Evolutionary conservation across 2,113 vertebrate species (phyloP).

Genomic region (Bubo blakistoni): DNA sequence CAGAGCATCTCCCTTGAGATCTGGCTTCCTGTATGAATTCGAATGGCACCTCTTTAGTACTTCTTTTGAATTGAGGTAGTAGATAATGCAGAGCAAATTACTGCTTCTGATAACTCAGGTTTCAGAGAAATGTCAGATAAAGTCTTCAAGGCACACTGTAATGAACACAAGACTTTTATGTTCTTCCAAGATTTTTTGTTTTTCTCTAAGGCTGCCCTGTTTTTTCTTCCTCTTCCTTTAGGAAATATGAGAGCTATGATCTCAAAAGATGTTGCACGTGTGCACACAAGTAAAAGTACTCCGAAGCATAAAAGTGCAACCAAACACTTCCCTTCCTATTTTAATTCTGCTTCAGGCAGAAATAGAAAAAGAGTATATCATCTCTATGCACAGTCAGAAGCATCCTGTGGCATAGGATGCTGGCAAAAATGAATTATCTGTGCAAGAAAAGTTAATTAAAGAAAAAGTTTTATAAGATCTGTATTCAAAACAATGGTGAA

Average conservation of each 20-base stretch:
- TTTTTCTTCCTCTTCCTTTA: constrained; percentile 28
- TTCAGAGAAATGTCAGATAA: constrained; percentile 30
- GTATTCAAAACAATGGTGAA: background rate
- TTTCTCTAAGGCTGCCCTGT: background rate
- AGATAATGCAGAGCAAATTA: constrained; percentile 13
- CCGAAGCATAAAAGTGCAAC: constrained; percentile 1
- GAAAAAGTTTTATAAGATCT: background rate
- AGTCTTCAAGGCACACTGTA: constrained; percentile 43
- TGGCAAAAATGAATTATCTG: background rate
- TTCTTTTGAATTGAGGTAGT: background rate
- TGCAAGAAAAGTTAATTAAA: constrained; percentile 10
- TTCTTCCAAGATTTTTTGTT: constrained; percentile 32
- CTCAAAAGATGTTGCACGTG: background rate
- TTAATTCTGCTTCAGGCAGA: constrained; percentile 19
- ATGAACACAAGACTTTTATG: constrained; percentile 14
- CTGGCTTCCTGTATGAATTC: background rate
- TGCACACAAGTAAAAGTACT: background rate
- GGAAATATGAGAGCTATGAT: background rate
- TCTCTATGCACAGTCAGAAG: background rate
- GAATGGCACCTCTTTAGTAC: background rate
- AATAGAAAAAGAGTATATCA: background rate
- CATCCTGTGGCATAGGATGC: background rate
- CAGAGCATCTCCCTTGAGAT: background rate
- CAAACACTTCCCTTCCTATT: constrained; percentile 1
- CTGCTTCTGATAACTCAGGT: constrained; percentile 27